Percentiles rank a stretch among this genome's conserved stretches.
Evolutionary conservation across 2,113 vertebrate genomes (phyloP).

Genomic region (Gnathochromis pfefferi): DNA sequence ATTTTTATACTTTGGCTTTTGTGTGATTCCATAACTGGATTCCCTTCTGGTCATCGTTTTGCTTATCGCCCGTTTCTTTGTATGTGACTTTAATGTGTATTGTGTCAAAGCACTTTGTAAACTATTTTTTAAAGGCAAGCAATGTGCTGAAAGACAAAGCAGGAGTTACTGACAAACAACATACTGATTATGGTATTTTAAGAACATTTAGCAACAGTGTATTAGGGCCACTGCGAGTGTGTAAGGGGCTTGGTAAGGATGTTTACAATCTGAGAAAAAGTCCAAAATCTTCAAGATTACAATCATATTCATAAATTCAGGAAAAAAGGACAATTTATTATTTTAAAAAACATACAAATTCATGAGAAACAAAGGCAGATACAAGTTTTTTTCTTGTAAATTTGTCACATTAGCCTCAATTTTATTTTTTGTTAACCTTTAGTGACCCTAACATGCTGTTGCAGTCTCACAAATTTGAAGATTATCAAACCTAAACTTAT

Average conservation of each 20-base stretch:
- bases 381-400: neutral
- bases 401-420: neutral
- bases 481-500: neutral
- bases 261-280: neutral
- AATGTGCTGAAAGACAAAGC: neutral
- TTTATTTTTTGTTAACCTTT: neutral
- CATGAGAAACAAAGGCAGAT: neutral
- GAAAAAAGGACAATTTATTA: fast-evolving
- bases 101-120: neutral
- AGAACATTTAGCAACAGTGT: neutral
- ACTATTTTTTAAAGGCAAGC: neutral
- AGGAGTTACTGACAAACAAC: neutral
- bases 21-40: neutral
- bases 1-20: neutral
- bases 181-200: neutral
- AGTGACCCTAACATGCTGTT: neutral
- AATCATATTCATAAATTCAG: neutral
- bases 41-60: fast-evolving
- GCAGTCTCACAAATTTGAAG: neutral
- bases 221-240: neutral
- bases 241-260: fast-evolving
- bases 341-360: neutral
- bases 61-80: fast-evolving
- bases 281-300: neutral
- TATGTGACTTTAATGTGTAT: neutral